A percentile compares a stretch with the other conserved stretches of the same genome.
Conservation (phyloP, 2,113 vertebrate genomes). For the Microcebus murinus region DNA sequence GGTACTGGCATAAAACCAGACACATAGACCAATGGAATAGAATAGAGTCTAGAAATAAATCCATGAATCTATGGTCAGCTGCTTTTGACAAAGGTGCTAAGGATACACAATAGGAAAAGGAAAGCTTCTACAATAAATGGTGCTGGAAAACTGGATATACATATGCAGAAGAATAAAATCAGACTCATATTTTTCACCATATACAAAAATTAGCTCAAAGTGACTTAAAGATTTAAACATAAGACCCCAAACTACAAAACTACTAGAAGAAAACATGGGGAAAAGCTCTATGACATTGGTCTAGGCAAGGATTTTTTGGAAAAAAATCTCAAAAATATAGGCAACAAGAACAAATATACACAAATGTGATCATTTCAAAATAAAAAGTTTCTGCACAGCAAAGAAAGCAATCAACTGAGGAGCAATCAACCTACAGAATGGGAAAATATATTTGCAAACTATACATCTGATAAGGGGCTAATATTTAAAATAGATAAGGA, state of each 20-base stretch:
- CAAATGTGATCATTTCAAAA: background rate
- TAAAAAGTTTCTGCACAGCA: background rate
- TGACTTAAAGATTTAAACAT: background rate
- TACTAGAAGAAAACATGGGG: background rate
- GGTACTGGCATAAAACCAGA: background rate
- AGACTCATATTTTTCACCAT: background rate
- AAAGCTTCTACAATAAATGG: background rate
- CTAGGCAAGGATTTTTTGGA: background rate
- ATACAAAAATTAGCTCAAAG: background rate
- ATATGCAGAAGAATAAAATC: background rate
- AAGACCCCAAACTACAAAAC: background rate
- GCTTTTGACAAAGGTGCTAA: background rate
- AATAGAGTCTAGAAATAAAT: background rate
- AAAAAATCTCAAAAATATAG: no score
- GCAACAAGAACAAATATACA: background rate
- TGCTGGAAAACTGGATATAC: background rate
- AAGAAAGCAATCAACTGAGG: background rate
- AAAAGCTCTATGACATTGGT: background rate
- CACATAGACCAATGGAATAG: background rate
- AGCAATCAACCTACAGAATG: background rate
- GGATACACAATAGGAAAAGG: background rate
- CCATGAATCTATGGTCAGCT: background rate
- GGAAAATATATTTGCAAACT: background rate
- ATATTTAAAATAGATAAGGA: background rate
- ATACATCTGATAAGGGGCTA: background rate